Percentiles rank a stretch among this genome's conserved stretches.
Conservation (phyloP, 2,113 vertebrate species). For the Spheniscus mendiculus region DNA sequence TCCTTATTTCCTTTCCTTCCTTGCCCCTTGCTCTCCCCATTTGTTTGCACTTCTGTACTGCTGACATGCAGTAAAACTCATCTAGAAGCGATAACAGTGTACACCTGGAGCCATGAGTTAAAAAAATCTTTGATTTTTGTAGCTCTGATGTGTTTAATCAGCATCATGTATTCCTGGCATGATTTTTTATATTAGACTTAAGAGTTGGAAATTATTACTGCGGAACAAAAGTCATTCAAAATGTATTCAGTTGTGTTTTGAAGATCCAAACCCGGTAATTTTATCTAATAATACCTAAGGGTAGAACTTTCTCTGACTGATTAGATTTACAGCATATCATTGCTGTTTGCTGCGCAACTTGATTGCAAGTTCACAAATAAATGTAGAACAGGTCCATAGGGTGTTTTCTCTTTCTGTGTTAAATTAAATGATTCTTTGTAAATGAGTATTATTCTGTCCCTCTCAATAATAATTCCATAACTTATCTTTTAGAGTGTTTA, state of each 20-base stretch:
- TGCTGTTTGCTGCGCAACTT: not conserved
- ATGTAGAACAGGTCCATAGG: not conserved
- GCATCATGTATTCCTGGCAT: not conserved
- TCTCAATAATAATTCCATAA: not conserved
- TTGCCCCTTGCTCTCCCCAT: not conserved
- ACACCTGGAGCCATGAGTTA: not conserved
- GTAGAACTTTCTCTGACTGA: not conserved
- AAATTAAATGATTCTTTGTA: not conserved
- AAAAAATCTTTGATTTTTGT: not conserved
- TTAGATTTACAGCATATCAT: not conserved
- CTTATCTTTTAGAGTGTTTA: not conserved
- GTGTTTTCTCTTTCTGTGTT: not conserved
- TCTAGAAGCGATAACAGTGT: not conserved
- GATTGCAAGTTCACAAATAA: not conserved
- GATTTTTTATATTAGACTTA: not conserved
- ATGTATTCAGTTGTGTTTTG: not conserved
- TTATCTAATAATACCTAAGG: not conserved
- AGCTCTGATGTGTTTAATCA: not conserved
- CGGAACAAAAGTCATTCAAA: not conserved
- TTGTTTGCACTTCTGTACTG: not conserved
- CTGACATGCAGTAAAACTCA: not conserved
- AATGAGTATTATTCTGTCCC: not conserved
- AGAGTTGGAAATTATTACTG: not conserved
- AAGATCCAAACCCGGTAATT: not conserved
- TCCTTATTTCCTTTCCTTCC: not conserved